phyloP scores from a whole-genome alignment of 2,888 invertebrate species.

The Nomada goodeniana region DNA sequence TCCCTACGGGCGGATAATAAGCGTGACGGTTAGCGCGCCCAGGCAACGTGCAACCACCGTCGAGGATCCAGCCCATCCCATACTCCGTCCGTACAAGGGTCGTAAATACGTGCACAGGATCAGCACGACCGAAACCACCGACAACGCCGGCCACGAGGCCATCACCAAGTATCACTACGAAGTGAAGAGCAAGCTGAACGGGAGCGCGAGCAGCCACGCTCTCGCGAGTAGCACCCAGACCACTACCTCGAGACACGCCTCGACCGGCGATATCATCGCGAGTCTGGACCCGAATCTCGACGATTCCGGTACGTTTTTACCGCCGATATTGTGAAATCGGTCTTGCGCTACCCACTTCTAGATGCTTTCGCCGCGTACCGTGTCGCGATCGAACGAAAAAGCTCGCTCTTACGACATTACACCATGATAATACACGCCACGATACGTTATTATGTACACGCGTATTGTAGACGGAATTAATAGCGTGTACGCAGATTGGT shows the following conservation, averaged over 20 bases:
- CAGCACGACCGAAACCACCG: constrained; percentile 76
- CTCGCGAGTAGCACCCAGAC: constrained; percentile 80
- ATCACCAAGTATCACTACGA: no score
- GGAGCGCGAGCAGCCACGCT: constrained; percentile 83
- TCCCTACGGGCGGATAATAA: constrained; percentile 75
- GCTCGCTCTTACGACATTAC: constrained; percentile 30
- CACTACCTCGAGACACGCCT: constrained; percentile 82
- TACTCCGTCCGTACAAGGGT: constrained; percentile 83
- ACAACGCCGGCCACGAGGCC: constrained; percentile 72
- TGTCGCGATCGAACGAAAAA: constrained; percentile 24
- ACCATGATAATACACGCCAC: constrained; percentile 5
- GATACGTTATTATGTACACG: background rate
- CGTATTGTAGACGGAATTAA: no score
- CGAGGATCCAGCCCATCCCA: constrained; percentile 82
- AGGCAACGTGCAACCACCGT: constrained; percentile 85
- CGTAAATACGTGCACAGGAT: constrained; percentile 80
- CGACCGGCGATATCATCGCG: constrained; percentile 84
- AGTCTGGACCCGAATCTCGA: constrained; percentile 86
- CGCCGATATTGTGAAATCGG: constrained; percentile 87
- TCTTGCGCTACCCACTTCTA: constrained; percentile 83
- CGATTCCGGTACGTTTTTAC: constrained; percentile 88
- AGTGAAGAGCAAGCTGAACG: constrained; percentile 82
- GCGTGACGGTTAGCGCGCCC: constrained; percentile 80
- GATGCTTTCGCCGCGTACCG: constrained; percentile 55
- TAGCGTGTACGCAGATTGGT: no score